Evolutionary conservation across 2,113 vertebrate genomes (phyloP).

Genomic region (Alectura lathami): DNA sequence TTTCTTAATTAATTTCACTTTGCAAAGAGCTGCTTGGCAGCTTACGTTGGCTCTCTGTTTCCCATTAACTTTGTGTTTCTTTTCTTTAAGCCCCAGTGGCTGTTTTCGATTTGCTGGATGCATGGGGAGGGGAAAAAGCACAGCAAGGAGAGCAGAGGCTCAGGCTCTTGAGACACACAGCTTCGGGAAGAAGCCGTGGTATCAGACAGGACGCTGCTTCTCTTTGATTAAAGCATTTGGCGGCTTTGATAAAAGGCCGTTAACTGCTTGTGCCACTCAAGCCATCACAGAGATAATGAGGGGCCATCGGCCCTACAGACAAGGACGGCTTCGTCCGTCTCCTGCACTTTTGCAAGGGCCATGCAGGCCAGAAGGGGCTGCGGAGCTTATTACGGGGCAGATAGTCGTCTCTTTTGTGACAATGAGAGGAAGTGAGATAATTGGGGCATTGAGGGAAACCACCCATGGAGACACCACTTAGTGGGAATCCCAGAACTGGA

Average conservation of each 20-base stretch:
- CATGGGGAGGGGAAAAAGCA: background rate
- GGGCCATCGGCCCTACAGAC: conserved; percentile 39
- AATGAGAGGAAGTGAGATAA: conserved; percentile 84
- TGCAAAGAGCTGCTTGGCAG: conserved; percentile 16
- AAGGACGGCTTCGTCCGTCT: background rate
- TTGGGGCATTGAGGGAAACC: conserved; percentile 67
- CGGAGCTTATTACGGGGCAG: conserved; percentile 43
- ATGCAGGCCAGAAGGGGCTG: background rate
- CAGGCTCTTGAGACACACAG: background rate
- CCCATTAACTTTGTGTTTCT: conserved; percentile 47
- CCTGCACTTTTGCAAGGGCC: conserved; percentile 16
- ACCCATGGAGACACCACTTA: conserved; percentile 79
- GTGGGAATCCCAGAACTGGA: conserved; percentile 77
- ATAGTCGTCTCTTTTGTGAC: conserved; percentile 68
- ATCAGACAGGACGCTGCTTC: conserved; percentile 29
- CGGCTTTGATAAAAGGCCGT: conserved; percentile 74
- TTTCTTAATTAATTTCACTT: conserved; percentile 58
- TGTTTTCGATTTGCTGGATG: conserved; percentile 27
- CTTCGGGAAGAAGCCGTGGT: background rate
- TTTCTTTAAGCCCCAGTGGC: conserved; percentile 6
- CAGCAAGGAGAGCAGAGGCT: background rate
- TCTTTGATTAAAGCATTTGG: conserved; percentile 64
- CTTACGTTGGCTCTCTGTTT: conserved; percentile 32
- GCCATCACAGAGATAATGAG: conserved; percentile 68
- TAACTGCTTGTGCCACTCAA: conserved; percentile 58